Base-by-base conservation (phyloP, 2,888 invertebrate genomes). In the Dyspetes luteomarginatus region DNA sequence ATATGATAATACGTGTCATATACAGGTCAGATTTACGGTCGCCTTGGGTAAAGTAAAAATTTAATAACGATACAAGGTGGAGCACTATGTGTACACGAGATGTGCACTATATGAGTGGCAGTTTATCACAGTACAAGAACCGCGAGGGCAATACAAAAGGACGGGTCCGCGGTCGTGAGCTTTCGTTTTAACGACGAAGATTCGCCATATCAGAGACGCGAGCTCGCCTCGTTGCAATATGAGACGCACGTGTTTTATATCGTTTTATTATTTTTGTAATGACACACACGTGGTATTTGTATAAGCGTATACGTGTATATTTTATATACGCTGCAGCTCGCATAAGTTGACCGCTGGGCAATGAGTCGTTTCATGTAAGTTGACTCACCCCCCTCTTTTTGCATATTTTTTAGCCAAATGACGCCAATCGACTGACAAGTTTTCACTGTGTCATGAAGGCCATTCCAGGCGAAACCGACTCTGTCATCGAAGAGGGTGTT, bases 121-220 rank as follows among this genome's bases (percentile, higher is more conserved):
- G n/a, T 55, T 19, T 24, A 12, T 74, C 24, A 45, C 7, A 48
- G 24, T 36, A 24, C 22, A 48, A 36, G 56, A 67, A 26, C 48
- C 58, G n/a, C 45, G 65, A 17, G 48, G 24, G 30, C 48, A 74
- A 30, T 65, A 9, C 45, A 55, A 2, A 55, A 73, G 22, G 64
- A 74, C 28, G 36, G 36, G 41, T 56, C 30, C 28, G 28, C 7
- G 24, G 55, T 65, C 55, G 7, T 17, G 64, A 64, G 74, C 65
- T 67, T 68, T 74, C 58, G 74, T 67, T 48, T 74, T 30, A 65
- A 58, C 48, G 65, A 22, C 9, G 7, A 19, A 26, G 30, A 74
- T 48, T 74, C 56, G 48, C 56, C 15, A 17, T 12, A 64, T 64
- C 24, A 26, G 22, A 48, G 15, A 9, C 7, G 45, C 17, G 41